Evolutionary conservation across 1,140 invertebrate genomes (phyloP).

Genomic region (Odontomachus brunneus): DNA sequence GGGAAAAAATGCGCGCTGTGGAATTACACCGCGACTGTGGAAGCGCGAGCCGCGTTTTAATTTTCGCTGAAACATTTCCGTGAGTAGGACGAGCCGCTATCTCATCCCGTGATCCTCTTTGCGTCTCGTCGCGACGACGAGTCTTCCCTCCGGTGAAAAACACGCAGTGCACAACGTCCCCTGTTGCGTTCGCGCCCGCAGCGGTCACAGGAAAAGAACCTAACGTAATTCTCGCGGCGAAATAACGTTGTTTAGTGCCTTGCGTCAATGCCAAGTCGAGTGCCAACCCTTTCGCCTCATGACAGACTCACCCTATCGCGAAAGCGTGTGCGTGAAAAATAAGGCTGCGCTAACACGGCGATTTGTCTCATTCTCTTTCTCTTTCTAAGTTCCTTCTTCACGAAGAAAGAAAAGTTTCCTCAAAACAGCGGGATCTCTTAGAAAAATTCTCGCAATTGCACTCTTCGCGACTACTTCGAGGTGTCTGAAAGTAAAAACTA

Average conservation of each 20-base stretch:
- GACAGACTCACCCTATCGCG: not conserved
- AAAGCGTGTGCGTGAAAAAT: slow-evolving; percentile 46
- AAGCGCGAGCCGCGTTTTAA: slow-evolving; percentile 24
- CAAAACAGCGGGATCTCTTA: not conserved
- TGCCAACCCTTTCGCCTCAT: not conserved
- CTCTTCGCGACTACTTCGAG: no score
- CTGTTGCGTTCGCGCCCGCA: not conserved
- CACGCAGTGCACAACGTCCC: not conserved
- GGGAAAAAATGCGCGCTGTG: not conserved
- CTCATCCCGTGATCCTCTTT: slow-evolving; percentile 3
- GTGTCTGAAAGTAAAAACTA: no score
- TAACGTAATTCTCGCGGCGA: slow-evolving; percentile 25
- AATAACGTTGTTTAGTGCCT: slow-evolving; percentile 15
- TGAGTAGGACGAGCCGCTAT: not conserved
- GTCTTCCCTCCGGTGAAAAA: not conserved
- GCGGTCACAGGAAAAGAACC: not conserved
- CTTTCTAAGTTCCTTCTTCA: not conserved
- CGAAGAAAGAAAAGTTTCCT: slow-evolving; percentile 24
- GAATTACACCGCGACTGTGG: not conserved
- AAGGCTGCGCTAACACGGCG: slow-evolving; percentile 5
- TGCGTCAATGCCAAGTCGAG: slow-evolving; percentile 29
- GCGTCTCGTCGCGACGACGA: not conserved
- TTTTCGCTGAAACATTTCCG: slow-evolving; percentile 32
- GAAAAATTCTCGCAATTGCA: no score
- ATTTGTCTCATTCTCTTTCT: slow-evolving; percentile 21